A percentile compares a stretch with the other conserved stretches of the same genome.
phyloP scores from a whole-genome alignment of 2,797 vertebrate species.

The Galago senegalensis region DNA sequence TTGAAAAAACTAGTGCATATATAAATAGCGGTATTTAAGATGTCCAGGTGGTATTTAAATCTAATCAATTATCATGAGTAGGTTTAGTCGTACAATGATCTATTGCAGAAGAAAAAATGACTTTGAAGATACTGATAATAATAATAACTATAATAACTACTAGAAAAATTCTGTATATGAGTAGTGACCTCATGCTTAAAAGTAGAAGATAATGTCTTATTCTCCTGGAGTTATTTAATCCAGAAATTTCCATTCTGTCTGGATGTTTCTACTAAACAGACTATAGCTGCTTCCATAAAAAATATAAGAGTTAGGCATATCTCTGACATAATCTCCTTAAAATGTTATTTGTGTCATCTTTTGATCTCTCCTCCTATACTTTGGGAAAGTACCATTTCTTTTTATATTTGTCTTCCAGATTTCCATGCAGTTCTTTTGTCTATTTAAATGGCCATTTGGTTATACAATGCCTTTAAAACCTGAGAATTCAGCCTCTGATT shows the following conservation, averaged over 20 bases:
- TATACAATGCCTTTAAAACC: background rate
- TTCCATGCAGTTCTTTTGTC: background rate
- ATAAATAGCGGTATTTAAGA: background rate
- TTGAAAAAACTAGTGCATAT: background rate
- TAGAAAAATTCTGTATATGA: background rate
- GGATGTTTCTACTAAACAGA: background rate
- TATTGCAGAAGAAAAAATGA: background rate
- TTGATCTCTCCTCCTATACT: background rate
- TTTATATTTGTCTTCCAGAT: background rate
- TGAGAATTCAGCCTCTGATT: background rate
- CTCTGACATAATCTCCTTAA: background rate
- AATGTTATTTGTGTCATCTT: background rate
- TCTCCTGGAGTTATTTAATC: background rate
- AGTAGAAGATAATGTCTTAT: background rate
- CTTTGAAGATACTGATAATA: background rate
- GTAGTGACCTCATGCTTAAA: slow-evolving; percentile 6
- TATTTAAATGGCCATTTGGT: background rate
- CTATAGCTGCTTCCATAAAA: background rate
- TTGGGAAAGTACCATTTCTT: background rate
- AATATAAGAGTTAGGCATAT: background rate
- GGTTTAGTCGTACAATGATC: background rate
- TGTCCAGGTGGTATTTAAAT: background rate
- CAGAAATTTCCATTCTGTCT: background rate
- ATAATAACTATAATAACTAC: background rate
- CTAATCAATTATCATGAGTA: slow-evolving; percentile 28